Evolutionary conservation across 2,888 invertebrate species (phyloP), one percentile per base, ranked within the genome.

Genomic region (Pollenia labialis): DNA sequence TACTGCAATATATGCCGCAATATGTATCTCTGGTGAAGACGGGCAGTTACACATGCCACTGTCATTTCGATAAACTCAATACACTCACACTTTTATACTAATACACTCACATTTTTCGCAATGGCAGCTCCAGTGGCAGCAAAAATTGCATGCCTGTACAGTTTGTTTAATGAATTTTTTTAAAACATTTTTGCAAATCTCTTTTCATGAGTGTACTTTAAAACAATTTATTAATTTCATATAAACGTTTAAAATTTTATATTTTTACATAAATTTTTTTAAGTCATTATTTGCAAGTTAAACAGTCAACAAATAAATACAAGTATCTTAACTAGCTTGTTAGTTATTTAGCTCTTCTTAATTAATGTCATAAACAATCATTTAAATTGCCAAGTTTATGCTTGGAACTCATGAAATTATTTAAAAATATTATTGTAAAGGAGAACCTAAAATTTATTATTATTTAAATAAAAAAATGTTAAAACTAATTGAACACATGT

Each of bases 301-400:
- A 72, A 76, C 66, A 46, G 71, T 18, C 56, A 52, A 46, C 54
- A 42, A 64, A 69, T 62, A 32, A 71, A 64, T 72, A 52, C 40
- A 62, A 82, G 64, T 50, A 32, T 6, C 32, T 32, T 32, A 48
- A 64, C 76, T 48, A 18, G 69, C 71, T 74, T 74, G 11, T 58
- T 66, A 42, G 23, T 50, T 66, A 7, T 58, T 52, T 48, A 18
- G 56, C 40, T 81, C 64, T 80, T 85, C 76, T 76, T 85, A 85
- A 85, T 81, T 81, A 85, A 81, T 71, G 81, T 85, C 81, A 81
- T 85, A 81, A 77, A 68, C 32, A 66, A 81, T 76, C 76, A 85
- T 77, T 77, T 72, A 56, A 72, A 64, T 66, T 52, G 44, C 40
- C 23, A 84, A 32, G 32, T 32, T 32, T 6, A 6, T 32, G 4